These are phyloP conservation scores for Numenius arquata DNA, from an alignment of 2,113 vertebrate genomes.

Conservation along the genomic window DNA sequence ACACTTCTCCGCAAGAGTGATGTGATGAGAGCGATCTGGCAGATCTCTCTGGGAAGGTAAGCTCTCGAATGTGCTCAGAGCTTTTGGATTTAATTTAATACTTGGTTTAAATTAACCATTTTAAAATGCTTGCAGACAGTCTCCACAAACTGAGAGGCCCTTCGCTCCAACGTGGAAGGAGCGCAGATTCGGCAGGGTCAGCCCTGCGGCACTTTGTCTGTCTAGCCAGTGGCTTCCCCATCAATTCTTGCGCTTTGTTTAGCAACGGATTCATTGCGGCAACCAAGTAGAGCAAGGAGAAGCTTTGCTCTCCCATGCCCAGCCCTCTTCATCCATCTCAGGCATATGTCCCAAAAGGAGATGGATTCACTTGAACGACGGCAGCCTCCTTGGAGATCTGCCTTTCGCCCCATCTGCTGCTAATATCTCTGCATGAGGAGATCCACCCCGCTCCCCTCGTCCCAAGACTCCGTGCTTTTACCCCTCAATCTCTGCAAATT, in stretches of 20 bases:
- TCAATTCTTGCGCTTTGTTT: neutral
- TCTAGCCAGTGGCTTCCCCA: neutral
- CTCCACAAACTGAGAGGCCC: constrained; percentile 44
- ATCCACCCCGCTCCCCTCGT: neutral
- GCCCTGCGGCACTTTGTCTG: neutral
- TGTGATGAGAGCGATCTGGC: constrained; percentile 61
- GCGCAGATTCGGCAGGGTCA: neutral
- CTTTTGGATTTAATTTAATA: constrained; percentile 64
- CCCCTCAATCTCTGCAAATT: neutral
- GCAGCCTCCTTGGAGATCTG: neutral
- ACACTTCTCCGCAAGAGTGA: neutral
- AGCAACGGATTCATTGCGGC: neutral
- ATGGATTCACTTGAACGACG: neutral
- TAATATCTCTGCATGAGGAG: neutral
- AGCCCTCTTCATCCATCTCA: neutral
- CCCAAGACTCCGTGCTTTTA: neutral
- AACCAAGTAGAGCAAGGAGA: neutral
- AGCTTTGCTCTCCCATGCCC: neutral
- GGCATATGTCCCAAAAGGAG: neutral
- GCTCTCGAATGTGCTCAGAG: constrained; percentile 41
- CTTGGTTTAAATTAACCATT: constrained; percentile 61
- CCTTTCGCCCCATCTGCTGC: neutral
- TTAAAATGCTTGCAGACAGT: constrained; percentile 59
- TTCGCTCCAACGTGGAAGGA: neutral
- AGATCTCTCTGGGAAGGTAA: constrained; percentile 57